phyloP scores from a whole-genome alignment of 2,888 invertebrate species.

The Suillia variegata region DNA sequence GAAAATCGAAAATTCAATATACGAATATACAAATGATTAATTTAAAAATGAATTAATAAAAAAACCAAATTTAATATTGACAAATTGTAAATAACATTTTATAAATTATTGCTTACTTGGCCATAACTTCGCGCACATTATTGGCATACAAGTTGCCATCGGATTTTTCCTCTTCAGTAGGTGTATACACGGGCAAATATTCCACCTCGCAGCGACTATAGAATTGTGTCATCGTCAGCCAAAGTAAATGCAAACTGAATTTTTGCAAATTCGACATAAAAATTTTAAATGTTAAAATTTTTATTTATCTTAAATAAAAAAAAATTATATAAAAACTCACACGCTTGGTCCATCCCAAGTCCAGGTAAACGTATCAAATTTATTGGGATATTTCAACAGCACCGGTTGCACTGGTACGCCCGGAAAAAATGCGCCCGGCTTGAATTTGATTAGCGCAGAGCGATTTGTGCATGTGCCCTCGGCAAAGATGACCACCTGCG shows the following conservation, averaged over 20 bases:
- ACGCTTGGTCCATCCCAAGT: conserved; percentile 95
- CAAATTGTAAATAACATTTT: neutral
- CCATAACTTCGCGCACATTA: conserved; percentile 90
- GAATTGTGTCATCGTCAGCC: conserved; percentile 87
- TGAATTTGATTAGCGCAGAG: conserved; percentile 86
- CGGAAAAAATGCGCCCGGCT: conserved; percentile 92
- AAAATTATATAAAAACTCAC: conserved; percentile 69
- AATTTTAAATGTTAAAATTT: neutral
- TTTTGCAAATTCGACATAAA: neutral
- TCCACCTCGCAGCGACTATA: conserved; percentile 88
- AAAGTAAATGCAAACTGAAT: conserved; percentile 78
- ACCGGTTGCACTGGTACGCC: conserved; percentile 96
- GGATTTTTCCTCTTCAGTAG: conserved; percentile 81
- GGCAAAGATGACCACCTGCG: conserved; percentile 90
- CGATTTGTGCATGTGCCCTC: conserved; percentile 97
- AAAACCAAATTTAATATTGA: neutral
- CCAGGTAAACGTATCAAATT: conserved; percentile 88
- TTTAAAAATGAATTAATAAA: neutral
- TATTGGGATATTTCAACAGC: conserved; percentile 87
- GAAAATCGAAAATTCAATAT: neutral
- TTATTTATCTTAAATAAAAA: too few relatives aligned
- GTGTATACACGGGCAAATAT: conserved; percentile 89
- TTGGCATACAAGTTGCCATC: conserved; percentile 88
- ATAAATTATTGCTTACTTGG: conserved; percentile 70
- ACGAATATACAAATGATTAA: neutral